These are phyloP conservation scores for Anseranas semipalmata DNA, from an alignment of 2,113 vertebrate species.

Conservation along the genomic window DNA sequence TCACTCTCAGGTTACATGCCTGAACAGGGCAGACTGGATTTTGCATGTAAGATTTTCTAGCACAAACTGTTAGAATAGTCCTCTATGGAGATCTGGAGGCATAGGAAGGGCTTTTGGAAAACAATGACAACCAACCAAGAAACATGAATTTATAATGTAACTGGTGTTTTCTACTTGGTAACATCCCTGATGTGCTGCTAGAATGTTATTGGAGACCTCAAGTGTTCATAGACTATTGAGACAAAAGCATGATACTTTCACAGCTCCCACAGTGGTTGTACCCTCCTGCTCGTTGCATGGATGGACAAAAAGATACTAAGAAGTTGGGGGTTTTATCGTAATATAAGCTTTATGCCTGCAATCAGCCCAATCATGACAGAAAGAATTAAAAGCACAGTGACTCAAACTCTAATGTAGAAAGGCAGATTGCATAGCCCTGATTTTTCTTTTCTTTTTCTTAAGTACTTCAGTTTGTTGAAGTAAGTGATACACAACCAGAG, in stretches of 20 bases:
- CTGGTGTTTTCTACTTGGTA: neutral
- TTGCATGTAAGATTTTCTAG: neutral
- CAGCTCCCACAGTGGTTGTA: neutral
- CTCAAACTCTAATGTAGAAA: neutral
- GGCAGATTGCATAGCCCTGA: neutral
- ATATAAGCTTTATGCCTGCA: neutral
- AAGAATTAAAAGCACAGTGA: neutral
- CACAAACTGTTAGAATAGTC: neutral
- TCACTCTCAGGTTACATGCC: neutral
- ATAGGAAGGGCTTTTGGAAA: neutral
- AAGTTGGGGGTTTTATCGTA: neutral
- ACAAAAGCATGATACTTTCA: neutral
- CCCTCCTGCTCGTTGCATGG: neutral
- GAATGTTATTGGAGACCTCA: neutral
- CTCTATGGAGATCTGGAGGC: neutral
- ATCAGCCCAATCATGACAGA: neutral
- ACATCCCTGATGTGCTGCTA: neutral
- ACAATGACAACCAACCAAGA: neutral
- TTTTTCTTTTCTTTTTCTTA: neutral
- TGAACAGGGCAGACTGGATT: neutral
- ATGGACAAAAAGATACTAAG: neutral
- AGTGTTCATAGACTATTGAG: neutral
- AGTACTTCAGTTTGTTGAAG: neutral
- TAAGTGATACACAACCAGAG: neutral
- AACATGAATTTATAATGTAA: neutral